Evolutionary conservation across 1,140 invertebrate genomes (phyloP), one percentile per base, ranked within the genome.

Genomic region (Carposina sasakii): DNA sequence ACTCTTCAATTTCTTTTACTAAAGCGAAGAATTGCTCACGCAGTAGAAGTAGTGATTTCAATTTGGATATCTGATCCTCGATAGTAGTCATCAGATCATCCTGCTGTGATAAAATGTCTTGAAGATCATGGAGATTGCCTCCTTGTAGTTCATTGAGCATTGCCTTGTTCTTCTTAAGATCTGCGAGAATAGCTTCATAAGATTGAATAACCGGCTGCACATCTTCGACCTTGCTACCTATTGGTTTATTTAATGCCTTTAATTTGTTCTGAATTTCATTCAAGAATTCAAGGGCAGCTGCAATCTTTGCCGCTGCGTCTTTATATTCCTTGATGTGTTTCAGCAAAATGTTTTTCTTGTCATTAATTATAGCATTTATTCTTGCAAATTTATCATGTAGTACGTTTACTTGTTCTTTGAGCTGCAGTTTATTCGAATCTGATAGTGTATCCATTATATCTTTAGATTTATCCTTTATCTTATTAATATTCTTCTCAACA

Each of bases 21-120:
- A 97, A 75, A 1, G 92, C 90, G 34, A 95, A 90, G 69, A 94
- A 98, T 61, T 97, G 94, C 75, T 98, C 94, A 23, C 96, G 88
- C 0, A 96, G 69, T 0, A 94, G 66, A 1, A 97, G 67, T 0
- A 96, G 81, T 57, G 94, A 91, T 53, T 93, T 89, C 1, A 96
- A 77, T 74, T 89, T 91, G 0, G 91, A 90, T 52, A 96, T 91
- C 76, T 96, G 94, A 41, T 93, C 91, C 85, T 97, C 94, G 51
- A 96, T 90, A 1, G 89, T 87, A 54, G 88, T 89, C 57, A 95
- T 94, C 15, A 96, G 76, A 64, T 97, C 94, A 57, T 95, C 92
- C 67, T 97, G 92, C 63, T 95, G 90, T 3, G 90, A 88, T 16
- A 95, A 73, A 22, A 97, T 90, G 21, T 89, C 90, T 63, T 93